Evolutionary conservation across 1,140 invertebrate genomes (phyloP), one percentile per base, ranked within the genome.

Genomic region (Schlechtendalia chinensis): DNA sequence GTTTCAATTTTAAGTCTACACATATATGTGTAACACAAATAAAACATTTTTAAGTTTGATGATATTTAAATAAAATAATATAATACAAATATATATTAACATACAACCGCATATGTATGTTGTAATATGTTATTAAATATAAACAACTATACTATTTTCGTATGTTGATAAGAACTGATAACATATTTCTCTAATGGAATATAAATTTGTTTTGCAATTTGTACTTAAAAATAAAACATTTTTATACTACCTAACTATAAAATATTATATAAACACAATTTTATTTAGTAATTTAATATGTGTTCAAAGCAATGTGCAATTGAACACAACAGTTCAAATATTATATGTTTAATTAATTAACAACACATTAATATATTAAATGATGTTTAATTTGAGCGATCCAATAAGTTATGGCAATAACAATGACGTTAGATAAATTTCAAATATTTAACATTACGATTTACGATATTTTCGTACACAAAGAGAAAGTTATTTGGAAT

Each of bases 311-410:
- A 72, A 71, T 71, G 19, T 19, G 53, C 65, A 69, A 71, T 29
- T 19, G 27, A 29, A 72, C 24, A 72, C 19, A 16, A 54, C 27
- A 1, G 5, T 19, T 63, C 1, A 29, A 17, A 14, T 50, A 24
- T 17, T 50, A 17, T n/a, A 54, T 29, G 19, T 8, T 22, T 54
- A 27, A 72, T 12, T 6, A 19, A 72, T 54, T 50, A 50, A 11
- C 11, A 50, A 50, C 32, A n/a, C n/a, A n/a, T n/a, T n/a, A n/a
- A 24, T 50, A 27, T 27, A 19, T 6, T 54, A 53, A 29, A 12
- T n/a, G 50, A 50, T 29, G 24, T 67, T 67, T 47, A 65, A 45
- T 45, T 72, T 72, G 69, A 72, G 69, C 69, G 69, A 72, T 29
- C 22, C 47, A 27, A 29, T 53, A 27, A 32, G 24, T 53, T 19